Evolutionary conservation across 2,797 vertebrate species (phyloP), one percentile per base, ranked within the genome.

Genomic region (Ibycter americanus): DNA sequence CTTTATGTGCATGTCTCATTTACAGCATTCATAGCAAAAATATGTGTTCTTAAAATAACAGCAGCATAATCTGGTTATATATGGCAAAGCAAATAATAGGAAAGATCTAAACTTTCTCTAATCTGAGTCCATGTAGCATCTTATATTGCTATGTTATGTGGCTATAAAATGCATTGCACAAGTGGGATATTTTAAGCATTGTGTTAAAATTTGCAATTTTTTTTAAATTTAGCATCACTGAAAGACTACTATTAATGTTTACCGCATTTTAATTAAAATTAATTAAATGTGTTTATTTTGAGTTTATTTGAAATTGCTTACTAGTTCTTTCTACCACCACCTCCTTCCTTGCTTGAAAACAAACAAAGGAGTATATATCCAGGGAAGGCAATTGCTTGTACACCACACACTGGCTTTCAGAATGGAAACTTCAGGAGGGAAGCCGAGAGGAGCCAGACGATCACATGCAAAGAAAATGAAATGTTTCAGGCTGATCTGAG

Each of bases 381-480:
- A 40, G 54, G 61, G 90, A 47, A 51, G 32, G 32, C 20, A 52
- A 34, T 70, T 90, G 44, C 56, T 89, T 61, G 56, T 68, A 32
- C 21, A 14, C 26, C 52, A 20, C 11, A 11, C 2, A 0, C 25
- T 47, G 36, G 17, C 78, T 85, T 26, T 89, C 34, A 58, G 86
- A 56, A 66, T 78, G 90, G 90, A 80, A 70, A 54, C 59, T 82
- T 96, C 56, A 66, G 71, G 63, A 92, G 72, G 74, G 89, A 89
- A 94, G 81, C 31, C 0, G 22, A 87, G 83, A 96, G 61, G 49
- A 90, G 66, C 91, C 27, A n/a, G 62, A 29, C 1, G 12, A 95
- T 56, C 56, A 54, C 76, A 90, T 32, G 65, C 46, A 67, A 88
- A 83, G 91, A 95, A 96, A 96, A 93, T 91, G 18, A 86, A 91